phyloP scores from a whole-genome alignment of 92 coral and sea anemone species.

The Palythoa heliodiscus region DNA sequence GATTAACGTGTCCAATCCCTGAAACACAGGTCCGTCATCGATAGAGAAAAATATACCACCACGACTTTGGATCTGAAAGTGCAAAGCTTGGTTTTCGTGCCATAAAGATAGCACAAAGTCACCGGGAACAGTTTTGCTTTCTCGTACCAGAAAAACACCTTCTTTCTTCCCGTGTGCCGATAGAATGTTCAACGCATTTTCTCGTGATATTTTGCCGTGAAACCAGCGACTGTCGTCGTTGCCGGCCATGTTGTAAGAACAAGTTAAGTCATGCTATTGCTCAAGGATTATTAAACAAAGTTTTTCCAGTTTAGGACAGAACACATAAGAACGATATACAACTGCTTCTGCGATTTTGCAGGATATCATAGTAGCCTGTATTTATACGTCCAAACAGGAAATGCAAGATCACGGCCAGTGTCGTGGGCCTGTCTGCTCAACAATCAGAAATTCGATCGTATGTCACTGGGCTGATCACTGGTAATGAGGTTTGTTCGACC shows the following conservation, averaged over 20 bases:
- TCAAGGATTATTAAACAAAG: not conserved
- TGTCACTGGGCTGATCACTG: not conserved
- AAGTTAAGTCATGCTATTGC: slow-evolving; percentile 30
- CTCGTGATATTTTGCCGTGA: slow-evolving; percentile 94
- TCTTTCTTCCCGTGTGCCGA: slow-evolving; percentile 85
- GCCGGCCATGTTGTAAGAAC: slow-evolving; percentile 34
- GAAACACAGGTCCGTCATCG: slow-evolving; percentile 95
- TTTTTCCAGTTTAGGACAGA: not conserved
- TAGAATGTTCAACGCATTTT: slow-evolving; percentile 76
- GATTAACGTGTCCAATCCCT: slow-evolving; percentile 85
- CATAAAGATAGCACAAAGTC: slow-evolving; percentile 92
- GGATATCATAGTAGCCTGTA: slow-evolving; percentile 20
- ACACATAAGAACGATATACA: not conserved
- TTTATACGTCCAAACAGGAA: slow-evolving; percentile 39
- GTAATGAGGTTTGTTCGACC: slow-evolving; percentile 9
- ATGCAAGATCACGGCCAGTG: slow-evolving; percentile 20
- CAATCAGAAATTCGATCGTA: slow-evolving; percentile 28
- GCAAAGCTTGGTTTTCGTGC: slow-evolving; percentile 87
- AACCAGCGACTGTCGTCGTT: slow-evolving; percentile 77
- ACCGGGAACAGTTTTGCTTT: slow-evolving; percentile 84
- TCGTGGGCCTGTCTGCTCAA: not conserved
- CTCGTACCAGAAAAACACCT: slow-evolving; percentile 94
- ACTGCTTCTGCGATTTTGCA: not conserved
- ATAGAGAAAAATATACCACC: slow-evolving; percentile 87
- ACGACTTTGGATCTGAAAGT: slow-evolving; percentile 92